phyloP scores from a whole-genome alignment of 2,113 vertebrate species.

The Puffinus mauretanicus region DNA sequence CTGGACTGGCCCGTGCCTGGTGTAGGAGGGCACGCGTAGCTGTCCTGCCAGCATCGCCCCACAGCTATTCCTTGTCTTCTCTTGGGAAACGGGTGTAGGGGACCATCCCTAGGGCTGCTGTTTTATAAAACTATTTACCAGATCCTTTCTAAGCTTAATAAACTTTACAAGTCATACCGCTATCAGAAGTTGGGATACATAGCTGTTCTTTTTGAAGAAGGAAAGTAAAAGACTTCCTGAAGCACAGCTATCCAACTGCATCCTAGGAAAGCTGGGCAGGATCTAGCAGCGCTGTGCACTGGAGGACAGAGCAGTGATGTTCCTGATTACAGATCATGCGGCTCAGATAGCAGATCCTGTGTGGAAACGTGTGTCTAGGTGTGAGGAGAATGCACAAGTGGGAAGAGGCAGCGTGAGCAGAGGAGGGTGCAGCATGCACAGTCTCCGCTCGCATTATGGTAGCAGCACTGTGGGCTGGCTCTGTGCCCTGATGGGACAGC shows the following conservation, averaged over 20 bases:
- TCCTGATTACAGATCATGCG: neutral
- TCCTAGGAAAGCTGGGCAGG: neutral
- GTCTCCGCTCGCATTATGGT: neutral
- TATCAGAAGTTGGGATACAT: neutral
- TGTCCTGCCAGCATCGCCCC: neutral
- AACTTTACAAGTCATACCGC: neutral
- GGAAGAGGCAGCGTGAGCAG: neutral
- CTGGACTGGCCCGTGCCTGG: fast-evolving
- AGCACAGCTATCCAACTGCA: neutral
- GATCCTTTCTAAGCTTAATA: neutral
- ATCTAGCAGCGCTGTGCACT: neutral
- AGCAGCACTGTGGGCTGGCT: neutral
- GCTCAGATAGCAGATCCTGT: neutral
- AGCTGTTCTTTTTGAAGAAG: neutral
- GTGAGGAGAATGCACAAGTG: neutral
- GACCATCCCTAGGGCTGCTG: neutral
- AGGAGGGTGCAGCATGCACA: neutral
- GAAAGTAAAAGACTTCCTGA: neutral
- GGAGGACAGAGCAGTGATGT: neutral
- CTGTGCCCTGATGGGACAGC: neutral
- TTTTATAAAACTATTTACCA: neutral
- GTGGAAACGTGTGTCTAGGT: neutral
- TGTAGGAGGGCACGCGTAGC: fast-evolving
- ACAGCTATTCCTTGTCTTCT: neutral
- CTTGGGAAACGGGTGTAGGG: neutral